Evolutionary conservation across 1,140 invertebrate genomes (phyloP), one percentile per base, ranked within the genome.

Genomic region (Cataglyphis hispanica): DNA sequence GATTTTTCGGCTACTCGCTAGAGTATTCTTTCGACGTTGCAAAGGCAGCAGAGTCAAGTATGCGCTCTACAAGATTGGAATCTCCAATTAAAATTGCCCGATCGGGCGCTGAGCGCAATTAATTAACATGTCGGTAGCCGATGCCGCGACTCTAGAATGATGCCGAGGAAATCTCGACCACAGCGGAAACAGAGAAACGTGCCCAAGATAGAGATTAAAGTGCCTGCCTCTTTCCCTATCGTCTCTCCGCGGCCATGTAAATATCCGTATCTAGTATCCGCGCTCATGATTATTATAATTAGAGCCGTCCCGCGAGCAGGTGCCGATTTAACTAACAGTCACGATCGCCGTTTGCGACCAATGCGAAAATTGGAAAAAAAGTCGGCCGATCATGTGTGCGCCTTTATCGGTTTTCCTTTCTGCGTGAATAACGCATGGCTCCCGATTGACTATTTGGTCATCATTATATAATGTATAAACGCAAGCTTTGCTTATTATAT

Each of bases 121-220:
- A 89, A 92, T 89, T 92, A 92, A 90, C 87, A 85, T 86, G 75
- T 53, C 91, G 75, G 46, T 34, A 80, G 53, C n/a, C 74, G 64
- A 80, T 78, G 74, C 72, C 27, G 81, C 31, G 25, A 8, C 50
- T 69, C 61, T 83, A 78, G 43, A 46, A 85, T 83, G 75, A 69
- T 81, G 63, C 67, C 70, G 70, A 34, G 19, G 25, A 53, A 50
- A 43, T 50, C 31, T 60, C 8, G 58, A 31, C 69, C 2, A 13
- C 43, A 16, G 7, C 46, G 56, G 61, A 64, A 63, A 76, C 37
- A 50, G 60, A 80, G 58, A 74, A 83, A 86, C 34, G 66, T 16
- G 84, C 76, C 50, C 58, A 34, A 77, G 85, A 88, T 86, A 88
- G 87, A 77, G 86, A 81, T 74, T 77, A 61, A 53, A 83, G 25